Percentiles rank a stretch among this genome's conserved stretches.
These are phyloP conservation scores for Eonycteris spelaea DNA, from an alignment of 2,113 vertebrate genomes.

Conservation along the genomic window DNA sequence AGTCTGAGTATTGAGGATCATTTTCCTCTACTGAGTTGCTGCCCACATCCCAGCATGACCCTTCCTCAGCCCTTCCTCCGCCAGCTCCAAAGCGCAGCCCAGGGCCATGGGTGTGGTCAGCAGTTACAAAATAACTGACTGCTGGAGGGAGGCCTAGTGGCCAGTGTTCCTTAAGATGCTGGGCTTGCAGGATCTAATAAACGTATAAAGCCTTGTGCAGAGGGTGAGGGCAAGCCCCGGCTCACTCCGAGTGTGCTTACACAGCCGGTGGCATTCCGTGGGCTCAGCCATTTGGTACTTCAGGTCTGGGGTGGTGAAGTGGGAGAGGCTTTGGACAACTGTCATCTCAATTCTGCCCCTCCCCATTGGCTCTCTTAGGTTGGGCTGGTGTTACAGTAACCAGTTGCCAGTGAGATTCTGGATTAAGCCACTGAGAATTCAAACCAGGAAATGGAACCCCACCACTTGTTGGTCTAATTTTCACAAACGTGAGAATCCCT, in stretches of 20 bases:
- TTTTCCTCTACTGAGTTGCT: not conserved
- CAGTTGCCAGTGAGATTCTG: slow-evolving; percentile 75
- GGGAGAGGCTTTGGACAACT: not conserved
- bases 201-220: not conserved
- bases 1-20: not conserved
- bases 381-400: slow-evolving; percentile 97
- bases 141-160: not conserved
- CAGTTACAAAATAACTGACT: not conserved
- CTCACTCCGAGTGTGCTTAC: rapidly evolving
- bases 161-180: not conserved
- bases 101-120: not conserved
- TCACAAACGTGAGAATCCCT: slow-evolving; percentile 55
- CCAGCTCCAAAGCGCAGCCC: too few relatives aligned
- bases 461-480: slow-evolving; percentile 76
- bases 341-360: slow-evolving; percentile 1
- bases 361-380: slow-evolving; percentile 82
- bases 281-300: not conserved
- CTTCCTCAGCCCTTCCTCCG: not conserved
- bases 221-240: not conserved
- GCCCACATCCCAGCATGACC: not conserved
- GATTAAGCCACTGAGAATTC: slow-evolving; percentile 81
- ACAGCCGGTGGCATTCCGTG: rapidly evolving
- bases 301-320: not conserved
- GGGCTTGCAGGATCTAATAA: not conserved
- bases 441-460: slow-evolving; percentile 78